Evolutionary conservation across 2,113 vertebrate genomes (phyloP), one percentile per base, ranked within the genome.

Genomic region (Sminthopsis crassicaudata): DNA sequence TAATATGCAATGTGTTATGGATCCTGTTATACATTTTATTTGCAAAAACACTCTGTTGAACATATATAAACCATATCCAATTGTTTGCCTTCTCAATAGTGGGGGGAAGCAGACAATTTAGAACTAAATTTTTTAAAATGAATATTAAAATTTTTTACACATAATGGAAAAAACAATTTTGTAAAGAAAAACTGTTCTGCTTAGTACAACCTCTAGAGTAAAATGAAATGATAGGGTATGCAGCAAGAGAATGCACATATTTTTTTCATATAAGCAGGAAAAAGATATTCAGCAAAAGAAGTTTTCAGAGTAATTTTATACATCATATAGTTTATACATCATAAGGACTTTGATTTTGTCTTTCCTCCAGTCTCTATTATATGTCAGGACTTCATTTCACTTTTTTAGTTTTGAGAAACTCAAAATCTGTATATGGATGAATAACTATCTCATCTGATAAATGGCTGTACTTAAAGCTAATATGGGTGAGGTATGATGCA

Each of bases 21-120:
- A 90, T 95, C 57, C 30, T 92, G 55, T 51, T 46, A 93, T n/a
- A 93, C 16, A 42, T 9, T 60, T 50, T 91, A 84, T 96, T 93
- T 76, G 36, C 30, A n/a, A 89, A 91, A 91, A 60, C 57, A 36
- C 30, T 30, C 27, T 12, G 57, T 60, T 14, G 57, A 30, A 67
- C 30, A 36, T 67, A 3, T 67, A 67, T 67, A 67, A 67, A 12
- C 27, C 11, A 67, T 67, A 67, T 67, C 60, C 14, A 36, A 67
- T 36, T 36, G 30, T 3, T 60, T 30, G 57, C 27, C 27, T 27
- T 30, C 27, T 60, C 25, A 57, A 26, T 27, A 8, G 8, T 8
- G 26, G 8, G 8, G 57, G 11, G 22, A 36, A 5, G 26, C 12
- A 67, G 57, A 60, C 9, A 30, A 60, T 12, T 30, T 60, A 11